These are phyloP conservation scores for Metopolophium dirhodum DNA, from an alignment of 1,140 invertebrate genomes.

Conservation along the genomic window DNA sequence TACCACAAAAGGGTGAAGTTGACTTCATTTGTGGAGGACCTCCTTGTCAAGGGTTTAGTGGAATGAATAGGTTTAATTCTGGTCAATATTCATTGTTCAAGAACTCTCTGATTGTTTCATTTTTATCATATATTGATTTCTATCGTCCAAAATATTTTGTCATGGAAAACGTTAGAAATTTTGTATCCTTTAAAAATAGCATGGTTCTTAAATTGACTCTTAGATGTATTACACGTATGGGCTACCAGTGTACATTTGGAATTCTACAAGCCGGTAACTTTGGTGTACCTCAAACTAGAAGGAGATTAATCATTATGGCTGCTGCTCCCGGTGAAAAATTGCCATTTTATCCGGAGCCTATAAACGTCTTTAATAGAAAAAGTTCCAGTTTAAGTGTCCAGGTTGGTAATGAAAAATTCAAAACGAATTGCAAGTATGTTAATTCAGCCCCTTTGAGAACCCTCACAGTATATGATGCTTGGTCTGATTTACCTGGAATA, in stretches of 20 bases:
- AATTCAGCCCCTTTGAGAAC: constrained; percentile 76
- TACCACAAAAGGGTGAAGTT: constrained; percentile 82
- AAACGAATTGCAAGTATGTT: constrained; percentile 64
- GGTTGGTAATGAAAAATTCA: constrained; percentile 75
- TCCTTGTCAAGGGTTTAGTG: constrained; percentile 91
- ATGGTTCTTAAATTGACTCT: constrained; percentile 85
- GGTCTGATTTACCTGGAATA: constrained; percentile 83
- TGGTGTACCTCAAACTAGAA: constrained; percentile 82
- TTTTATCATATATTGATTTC: constrained; percentile 85
- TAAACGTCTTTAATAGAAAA: constrained; percentile 78
- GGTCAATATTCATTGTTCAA: constrained; percentile 88
- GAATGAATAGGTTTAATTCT: constrained; percentile 88
- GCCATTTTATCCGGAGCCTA: constrained; percentile 81
- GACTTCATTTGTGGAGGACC: constrained; percentile 86
- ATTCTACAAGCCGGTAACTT: constrained; percentile 90
- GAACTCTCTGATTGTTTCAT: constrained; percentile 86
- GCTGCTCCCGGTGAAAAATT: constrained; percentile 82
- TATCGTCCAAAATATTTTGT: constrained; percentile 86
- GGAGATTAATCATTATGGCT: constrained; percentile 80
- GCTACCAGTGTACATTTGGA: constrained; percentile 88
- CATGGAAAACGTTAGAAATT: constrained; percentile 88
- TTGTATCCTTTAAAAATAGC: constrained; percentile 78
- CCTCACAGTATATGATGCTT: constrained; percentile 79
- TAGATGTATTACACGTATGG: constrained; percentile 80
- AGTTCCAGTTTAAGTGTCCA: constrained; percentile 75